These are phyloP conservation scores for Knipowitschia caucasica DNA, from an alignment of 2,797 vertebrate species.

Conservation along the genomic window DNA sequence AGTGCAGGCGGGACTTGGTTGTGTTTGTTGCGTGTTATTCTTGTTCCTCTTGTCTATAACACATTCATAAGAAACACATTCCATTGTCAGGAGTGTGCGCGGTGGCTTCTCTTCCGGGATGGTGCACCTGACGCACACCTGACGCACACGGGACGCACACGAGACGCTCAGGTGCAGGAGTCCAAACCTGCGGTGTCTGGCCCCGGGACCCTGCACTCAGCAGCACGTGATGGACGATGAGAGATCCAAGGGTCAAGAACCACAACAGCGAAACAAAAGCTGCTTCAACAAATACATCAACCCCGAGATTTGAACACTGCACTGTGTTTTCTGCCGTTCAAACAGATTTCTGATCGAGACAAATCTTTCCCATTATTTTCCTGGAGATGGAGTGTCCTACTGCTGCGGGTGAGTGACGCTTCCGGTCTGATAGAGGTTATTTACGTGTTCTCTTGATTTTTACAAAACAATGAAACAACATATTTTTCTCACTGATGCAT, in stretches of 20 bases:
- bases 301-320: not conserved
- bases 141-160: too few relatives aligned
- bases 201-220: not conserved
- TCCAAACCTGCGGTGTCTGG: not conserved
- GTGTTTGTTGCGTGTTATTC: too few relatives aligned
- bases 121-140: conserved; percentile 51
- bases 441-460: too few relatives aligned
- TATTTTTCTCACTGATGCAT: too few relatives aligned
- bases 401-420: not conserved
- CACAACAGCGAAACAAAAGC: not conserved
- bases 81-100: not conserved
- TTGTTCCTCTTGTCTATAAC: not conserved
- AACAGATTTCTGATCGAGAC: not conserved
- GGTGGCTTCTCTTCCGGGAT: conserved; percentile 44
- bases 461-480: too few relatives aligned
- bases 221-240: not conserved
- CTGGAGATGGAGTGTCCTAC: not conserved
- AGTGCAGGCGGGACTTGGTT: too few relatives aligned
- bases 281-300: not conserved
- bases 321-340: not conserved
- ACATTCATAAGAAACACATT: not conserved
- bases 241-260: not conserved
- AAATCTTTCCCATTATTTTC: not conserved
- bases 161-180: conserved; percentile 33
- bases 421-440: too few relatives aligned